These are phyloP conservation scores for Drosophila lacertosa DNA, from an alignment of 1,140 invertebrate species.

Conservation along the genomic window DNA sequence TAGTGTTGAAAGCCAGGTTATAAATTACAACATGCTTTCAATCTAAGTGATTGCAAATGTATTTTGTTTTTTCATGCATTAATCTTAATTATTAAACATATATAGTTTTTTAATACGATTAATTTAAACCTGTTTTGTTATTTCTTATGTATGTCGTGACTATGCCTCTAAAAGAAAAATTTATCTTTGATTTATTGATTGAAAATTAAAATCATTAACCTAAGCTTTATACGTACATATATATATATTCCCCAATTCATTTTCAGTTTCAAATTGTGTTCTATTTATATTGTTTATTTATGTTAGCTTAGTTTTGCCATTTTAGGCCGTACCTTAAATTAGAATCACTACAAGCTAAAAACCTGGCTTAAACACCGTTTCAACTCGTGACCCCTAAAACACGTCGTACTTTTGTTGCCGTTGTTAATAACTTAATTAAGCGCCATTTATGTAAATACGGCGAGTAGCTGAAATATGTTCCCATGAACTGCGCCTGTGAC, in stretches of 20 bases:
- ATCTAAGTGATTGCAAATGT: neutral
- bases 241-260: too few relatives aligned
- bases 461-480: slow-evolving; percentile 39
- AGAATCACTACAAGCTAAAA: neutral
- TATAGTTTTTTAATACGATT: neutral
- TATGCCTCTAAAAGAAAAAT: too few relatives aligned
- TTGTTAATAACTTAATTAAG: slow-evolving; percentile 79
- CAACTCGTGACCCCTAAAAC: slow-evolving; percentile 32
- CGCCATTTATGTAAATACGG: slow-evolving; percentile 59
- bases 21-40: neutral
- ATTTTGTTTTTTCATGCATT: neutral
- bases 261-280: too few relatives aligned
- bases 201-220: too few relatives aligned
- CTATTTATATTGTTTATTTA: too few relatives aligned
- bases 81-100: neutral
- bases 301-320: too few relatives aligned
- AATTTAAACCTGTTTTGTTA: neutral
- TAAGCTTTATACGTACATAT: too few relatives aligned
- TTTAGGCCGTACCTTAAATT: too few relatives aligned
- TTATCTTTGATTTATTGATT: neutral
- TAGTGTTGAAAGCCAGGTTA: neutral
- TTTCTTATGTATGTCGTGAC: too few relatives aligned
- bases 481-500: slow-evolving; percentile 64
- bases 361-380: neutral
- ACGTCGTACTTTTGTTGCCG: slow-evolving; percentile 14